Evolutionary conservation across 1,140 invertebrate species (phyloP).

Genomic region (Camponotus vicinus): DNA sequence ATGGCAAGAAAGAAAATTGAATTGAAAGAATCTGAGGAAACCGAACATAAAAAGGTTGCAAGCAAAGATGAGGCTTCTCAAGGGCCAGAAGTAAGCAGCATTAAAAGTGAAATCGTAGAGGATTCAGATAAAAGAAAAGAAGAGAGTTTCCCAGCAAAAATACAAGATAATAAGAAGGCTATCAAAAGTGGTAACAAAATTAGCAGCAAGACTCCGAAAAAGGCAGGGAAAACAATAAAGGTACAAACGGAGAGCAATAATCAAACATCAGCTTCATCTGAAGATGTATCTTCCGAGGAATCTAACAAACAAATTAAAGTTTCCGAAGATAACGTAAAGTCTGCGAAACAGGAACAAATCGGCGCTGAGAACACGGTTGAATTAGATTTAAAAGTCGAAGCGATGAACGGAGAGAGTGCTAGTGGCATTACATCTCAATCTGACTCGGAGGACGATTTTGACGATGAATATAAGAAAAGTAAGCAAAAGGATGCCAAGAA

Average conservation of each 20-base stretch:
- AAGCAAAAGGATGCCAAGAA: constrained; percentile 69
- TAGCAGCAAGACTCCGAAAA: constrained; percentile 77
- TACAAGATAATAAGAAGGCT: constrained; percentile 74
- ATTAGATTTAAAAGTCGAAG: constrained; percentile 81
- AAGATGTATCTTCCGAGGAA: constrained; percentile 81
- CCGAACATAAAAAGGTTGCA: constrained; percentile 75
- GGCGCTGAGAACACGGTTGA: constrained; percentile 71
- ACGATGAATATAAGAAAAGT: constrained; percentile 75
- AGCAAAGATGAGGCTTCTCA: constrained; percentile 75
- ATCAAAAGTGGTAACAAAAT: constrained; percentile 75
- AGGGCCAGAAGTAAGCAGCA: constrained; percentile 69
- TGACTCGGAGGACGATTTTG: constrained; percentile 75
- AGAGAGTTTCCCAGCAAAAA: constrained; percentile 61
- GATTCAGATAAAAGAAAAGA: constrained; percentile 81
- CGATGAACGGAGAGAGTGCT: constrained; percentile 72
- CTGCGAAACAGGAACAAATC: constrained; percentile 62
- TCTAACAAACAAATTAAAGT: constrained; percentile 74
- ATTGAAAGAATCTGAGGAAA: constrained; percentile 79
- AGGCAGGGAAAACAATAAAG: constrained; percentile 75
- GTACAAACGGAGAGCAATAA: constrained; percentile 76
- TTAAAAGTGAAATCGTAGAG: constrained; percentile 81
- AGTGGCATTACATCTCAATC: constrained; percentile 69
- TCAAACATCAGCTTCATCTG: constrained; percentile 72
- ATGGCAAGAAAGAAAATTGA: constrained; percentile 80
- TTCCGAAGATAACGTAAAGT: constrained; percentile 68